Evolutionary conservation across 2,113 vertebrate genomes (phyloP), one percentile per base, ranked within the genome.

Genomic region (Microtus ochrogaster): DNA sequence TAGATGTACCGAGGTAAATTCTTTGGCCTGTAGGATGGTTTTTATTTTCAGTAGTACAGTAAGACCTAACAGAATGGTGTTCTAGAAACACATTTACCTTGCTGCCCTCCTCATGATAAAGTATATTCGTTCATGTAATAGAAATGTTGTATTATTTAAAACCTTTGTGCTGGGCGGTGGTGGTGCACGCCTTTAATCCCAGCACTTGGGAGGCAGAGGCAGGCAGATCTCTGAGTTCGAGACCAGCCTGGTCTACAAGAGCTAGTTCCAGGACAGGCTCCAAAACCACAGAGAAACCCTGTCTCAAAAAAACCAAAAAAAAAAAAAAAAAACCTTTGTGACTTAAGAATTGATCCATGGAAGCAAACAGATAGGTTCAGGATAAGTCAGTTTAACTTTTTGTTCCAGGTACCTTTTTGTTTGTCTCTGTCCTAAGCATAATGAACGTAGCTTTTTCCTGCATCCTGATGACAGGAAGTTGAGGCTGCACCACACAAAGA

Each of bases 401-500:
- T 92, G 78, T 68, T 95, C 65, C 61, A 26, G 61, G 61, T 66
- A 58, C 65, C 68, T 70, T 95, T 92, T 91, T 92, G 78, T 68
- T 95, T 47, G 86, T n/a, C 63, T 95, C 0, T 94, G 7, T 90
- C 84, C 76, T 79, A 85, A 90, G 13, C 44, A 97, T 39, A 93
- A 63, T 94, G 90, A 85, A 39, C 21, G 28, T 72, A 14, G 36
- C 26, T 28, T 94, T 95, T 81, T 74, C 52, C 24, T 96, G 4
- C 14, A 7, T 94, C 79, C 68, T 94, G 63, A 30, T 84, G 83
- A 55, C 78, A 94, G 52, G 49, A 41, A 66, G 36, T 91, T 72
- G 55, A 95, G 55, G 79, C 72, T 28, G 74, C 5, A 17, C 36
- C 41, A 12, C 19, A 14, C 52, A 73, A n/a, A 39, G 41, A 88